A percentile compares a stretch with the other conserved stretches of the same genome.
phyloP scores from a whole-genome alignment of 2,888 invertebrate genomes.

The Torymus tubicola region DNA sequence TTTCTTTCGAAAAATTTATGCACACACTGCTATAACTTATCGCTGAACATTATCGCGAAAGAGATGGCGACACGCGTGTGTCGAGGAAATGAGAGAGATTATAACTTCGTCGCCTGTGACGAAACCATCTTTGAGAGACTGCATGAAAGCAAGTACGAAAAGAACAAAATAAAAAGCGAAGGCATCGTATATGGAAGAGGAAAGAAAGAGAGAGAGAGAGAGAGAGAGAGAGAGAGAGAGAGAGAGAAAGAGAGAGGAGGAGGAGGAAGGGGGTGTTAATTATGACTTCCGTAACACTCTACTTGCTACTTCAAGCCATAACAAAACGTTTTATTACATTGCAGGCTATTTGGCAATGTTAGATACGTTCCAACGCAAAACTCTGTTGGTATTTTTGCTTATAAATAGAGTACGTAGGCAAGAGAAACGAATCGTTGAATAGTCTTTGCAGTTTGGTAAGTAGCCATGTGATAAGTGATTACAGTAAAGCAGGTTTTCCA shows the following conservation, averaged over 20 bases:
- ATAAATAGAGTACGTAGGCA: neutral
- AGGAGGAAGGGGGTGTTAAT: constrained; percentile 39
- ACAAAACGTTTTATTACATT: constrained; percentile 41
- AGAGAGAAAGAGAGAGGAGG: neutral
- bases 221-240: constrained; percentile 2
- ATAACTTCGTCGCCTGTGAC: constrained; percentile 47
- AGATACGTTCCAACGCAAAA: constrained; percentile 21
- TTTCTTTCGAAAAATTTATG: constrained; percentile 40
- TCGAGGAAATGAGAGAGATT: constrained; percentile 14
- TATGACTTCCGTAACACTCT: constrained; percentile 57
- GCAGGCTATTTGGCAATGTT: constrained; percentile 47
- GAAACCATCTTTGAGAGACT: constrained; percentile 30
- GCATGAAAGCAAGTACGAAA: neutral
- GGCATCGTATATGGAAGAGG: neutral
- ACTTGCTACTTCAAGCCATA: constrained; percentile 35
- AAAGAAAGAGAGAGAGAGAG: neutral
- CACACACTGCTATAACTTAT: constrained; percentile 36
- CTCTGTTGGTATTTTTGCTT: too few relatives aligned
- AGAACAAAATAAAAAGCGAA: neutral
- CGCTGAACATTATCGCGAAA: constrained; percentile 21
- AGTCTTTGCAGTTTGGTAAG: neutral
- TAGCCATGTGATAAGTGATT: too few relatives aligned
- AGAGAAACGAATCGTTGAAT: neutral
- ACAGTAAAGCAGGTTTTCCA: too few relatives aligned
- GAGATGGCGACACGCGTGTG: constrained; percentile 46